Base-by-base conservation (phyloP, 2,888 invertebrate genomes). In the Nomada ruficornis region DNA sequence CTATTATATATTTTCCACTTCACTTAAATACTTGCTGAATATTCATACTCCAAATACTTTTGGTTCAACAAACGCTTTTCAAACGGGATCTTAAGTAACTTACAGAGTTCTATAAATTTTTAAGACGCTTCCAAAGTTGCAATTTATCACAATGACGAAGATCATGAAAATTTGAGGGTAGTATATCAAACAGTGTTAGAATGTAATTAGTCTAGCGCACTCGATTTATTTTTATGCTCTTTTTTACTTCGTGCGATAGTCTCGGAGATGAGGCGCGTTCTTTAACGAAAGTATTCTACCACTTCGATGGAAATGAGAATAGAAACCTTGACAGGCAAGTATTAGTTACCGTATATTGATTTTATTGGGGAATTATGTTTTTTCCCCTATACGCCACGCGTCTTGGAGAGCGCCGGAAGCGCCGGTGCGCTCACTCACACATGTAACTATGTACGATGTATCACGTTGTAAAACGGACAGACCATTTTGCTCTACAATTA, bases 321-420 rank as follows among this genome's bases (percentile, higher is more conserved):
- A 55, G 70, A 65, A 83, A 54, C 50, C 44, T 26, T 62, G 60
- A 60, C 59, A 50, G 44, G 67, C 44, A 36, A 44, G 73, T 57
- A 80, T 73, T 84, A 80, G 76, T 65, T 71, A 44, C 57, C 29
- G 59, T 72, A 63, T 80, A 84, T 84, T 77, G 84, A 84, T 84
- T n/a, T n/a, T n/a, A n/a, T n/a, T n/a, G n/a, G n/a, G n/a, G n/a
- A n/a, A n/a, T n/a, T n/a, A n/a, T n/a, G n/a, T n/a, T n/a, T n/a
- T n/a, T n/a, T n/a, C n/a, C n/a, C n/a, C n/a, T n/a, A n/a, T n/a
- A n/a, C n/a, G n/a, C n/a, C n/a, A n/a, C n/a, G n/a, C n/a, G n/a
- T n/a, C n/a, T n/a, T n/a, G n/a, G n/a, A n/a, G n/a, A n/a, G n/a
- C n/a, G n/a, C n/a, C n/a, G n/a, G n/a, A n/a, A n/a, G n/a, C n/a